Percentiles rank a stretch among this genome's conserved stretches.
These are phyloP conservation scores for Prunella himalayana DNA, from an alignment of 2,113 vertebrate species.

Conservation along the genomic window DNA sequence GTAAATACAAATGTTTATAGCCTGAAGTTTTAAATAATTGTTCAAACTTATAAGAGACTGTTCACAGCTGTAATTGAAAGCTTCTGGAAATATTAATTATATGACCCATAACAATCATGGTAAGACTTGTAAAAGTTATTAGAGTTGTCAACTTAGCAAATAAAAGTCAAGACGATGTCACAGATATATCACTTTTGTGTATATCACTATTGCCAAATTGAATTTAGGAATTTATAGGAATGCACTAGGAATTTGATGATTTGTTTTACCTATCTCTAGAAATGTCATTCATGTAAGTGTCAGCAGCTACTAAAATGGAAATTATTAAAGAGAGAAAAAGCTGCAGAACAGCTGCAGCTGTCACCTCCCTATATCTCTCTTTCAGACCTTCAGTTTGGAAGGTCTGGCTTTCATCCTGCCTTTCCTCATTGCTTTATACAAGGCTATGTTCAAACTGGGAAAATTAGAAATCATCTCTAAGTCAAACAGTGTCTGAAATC, in stretches of 20 bases:
- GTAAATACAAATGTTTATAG: background rate
- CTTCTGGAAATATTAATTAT: background rate
- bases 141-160: background rate
- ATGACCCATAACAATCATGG: background rate
- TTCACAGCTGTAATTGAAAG: background rate
- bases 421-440: conserved; percentile 85
- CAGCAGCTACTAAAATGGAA: background rate
- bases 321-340: background rate
- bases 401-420: conserved; percentile 10
- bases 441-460: conserved; percentile 87
- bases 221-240: background rate
- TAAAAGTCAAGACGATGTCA: background rate
- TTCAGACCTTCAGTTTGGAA: background rate
- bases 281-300: background rate
- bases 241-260: background rate
- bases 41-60: background rate
- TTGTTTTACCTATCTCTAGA: background rate
- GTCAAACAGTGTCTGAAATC: conserved; percentile 82
- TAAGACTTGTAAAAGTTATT: background rate
- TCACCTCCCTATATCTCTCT: background rate
- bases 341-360: background rate
- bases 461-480: conserved; percentile 84
- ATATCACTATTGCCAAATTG: background rate
- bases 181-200: background rate
- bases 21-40: background rate